phyloP scores from a whole-genome alignment of 1,140 invertebrate genomes.

The Drosophila albomicans region DNA sequence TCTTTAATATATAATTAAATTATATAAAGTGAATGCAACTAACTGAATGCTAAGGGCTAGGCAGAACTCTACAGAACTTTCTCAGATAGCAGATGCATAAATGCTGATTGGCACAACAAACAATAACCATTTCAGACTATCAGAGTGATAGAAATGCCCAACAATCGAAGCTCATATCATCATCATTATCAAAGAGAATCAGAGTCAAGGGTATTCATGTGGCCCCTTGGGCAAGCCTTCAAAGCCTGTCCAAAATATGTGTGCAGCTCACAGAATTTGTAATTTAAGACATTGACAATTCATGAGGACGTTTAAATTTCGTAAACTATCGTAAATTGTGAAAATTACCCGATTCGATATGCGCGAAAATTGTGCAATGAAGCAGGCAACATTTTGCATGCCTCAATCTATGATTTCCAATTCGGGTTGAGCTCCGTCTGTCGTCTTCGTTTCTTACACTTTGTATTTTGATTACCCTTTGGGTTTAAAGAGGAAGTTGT shows the following conservation, averaged over 20 bases:
- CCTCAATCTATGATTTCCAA: conserved; percentile 29
- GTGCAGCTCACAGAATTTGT: conserved; percentile 45
- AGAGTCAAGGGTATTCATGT: background rate
- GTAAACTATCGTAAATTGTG: conserved; percentile 65
- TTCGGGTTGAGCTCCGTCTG: conserved; percentile 11
- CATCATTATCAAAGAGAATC: background rate
- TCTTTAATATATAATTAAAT: too few relatives aligned
- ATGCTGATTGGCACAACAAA: background rate
- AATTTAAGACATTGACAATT: conserved; percentile 74
- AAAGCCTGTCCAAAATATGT: background rate
- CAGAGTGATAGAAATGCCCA: background rate
- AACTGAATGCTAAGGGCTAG: too few relatives aligned
- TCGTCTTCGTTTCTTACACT: too few relatives aligned
- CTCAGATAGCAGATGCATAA: background rate
- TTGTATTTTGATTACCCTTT: too few relatives aligned
- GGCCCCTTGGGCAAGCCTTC: background rate
- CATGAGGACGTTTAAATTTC: conserved; percentile 67
- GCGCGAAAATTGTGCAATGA: conserved; percentile 77
- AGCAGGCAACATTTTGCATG: conserved; percentile 72
- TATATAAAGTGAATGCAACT: too few relatives aligned
- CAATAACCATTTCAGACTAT: background rate
- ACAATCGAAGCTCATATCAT: background rate
- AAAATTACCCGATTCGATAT: conserved; percentile 74
- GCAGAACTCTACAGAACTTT: background rate
- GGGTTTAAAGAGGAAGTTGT: too few relatives aligned